Base-by-base conservation (phyloP, 2,113 vertebrate genomes). In the Sialia sialis region DNA sequence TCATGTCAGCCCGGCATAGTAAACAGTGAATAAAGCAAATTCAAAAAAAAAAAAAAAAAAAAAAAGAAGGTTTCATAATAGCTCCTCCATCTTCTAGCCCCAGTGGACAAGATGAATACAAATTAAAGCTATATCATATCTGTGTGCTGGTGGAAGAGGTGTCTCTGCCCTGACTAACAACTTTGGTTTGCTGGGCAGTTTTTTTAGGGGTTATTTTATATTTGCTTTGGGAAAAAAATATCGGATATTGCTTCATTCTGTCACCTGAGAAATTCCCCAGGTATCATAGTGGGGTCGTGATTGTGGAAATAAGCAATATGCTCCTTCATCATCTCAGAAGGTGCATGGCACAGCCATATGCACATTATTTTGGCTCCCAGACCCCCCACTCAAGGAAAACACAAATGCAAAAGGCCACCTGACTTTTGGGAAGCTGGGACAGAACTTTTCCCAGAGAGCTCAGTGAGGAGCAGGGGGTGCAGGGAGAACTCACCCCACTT, bases 1-100 rank as follows among this genome's bases (percentile, higher is more conserved):
- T 98, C 98, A 98, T 98, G 98, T 98, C 98, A 98, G 98, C 95
- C 97, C 87, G 63, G 97, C 91, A 96, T 98, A 98, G 98, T 98
- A 98, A 98, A 98, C 98, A 98, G 92, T 74, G 92, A 96, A 97
- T 96, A 97, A 97, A 97, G 96, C 87, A 97, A 90, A 97, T 90
- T 93, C 60, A 80, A 54, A 69, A 69, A 68, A 78, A 80, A 73
- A 81, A 60, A 59, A 27, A 52, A 44, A 46, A 46, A 44, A 41
- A 54, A 34, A 77, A 52, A 73, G 56, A 38, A 11, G 77, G 87
- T 93, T 96, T 93, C 86, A 92, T 95, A 96, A 96, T 83, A 91
- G 91, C 86, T 64, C 62, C 76, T 96, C 82, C 74, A 91, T 97
- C 95, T 97, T 97, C 96, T 77, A 91, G 90, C 49, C 72, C 87